These are phyloP conservation scores for Trachymyrmex cornetzi DNA, from an alignment of 1,140 invertebrate species.

Conservation along the genomic window DNA sequence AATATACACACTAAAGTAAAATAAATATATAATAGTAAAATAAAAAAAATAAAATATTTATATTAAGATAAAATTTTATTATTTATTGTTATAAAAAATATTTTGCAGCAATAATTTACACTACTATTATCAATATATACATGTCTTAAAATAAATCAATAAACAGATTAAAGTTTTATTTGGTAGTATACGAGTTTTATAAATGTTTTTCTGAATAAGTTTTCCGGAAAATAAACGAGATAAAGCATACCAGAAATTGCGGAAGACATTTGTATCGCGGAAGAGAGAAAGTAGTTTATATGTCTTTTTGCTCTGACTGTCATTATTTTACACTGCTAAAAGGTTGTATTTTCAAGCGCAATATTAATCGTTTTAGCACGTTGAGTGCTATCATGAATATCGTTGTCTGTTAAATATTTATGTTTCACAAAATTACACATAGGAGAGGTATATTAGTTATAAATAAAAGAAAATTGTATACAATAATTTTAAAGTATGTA, in stretches of 20 bases:
- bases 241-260: constrained; percentile 8
- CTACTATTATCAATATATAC: background rate
- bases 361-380: constrained; percentile 1
- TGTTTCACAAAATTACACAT: background rate
- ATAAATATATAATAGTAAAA: background rate
- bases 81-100: background rate
- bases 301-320: constrained; percentile 9
- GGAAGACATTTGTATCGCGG: background rate
- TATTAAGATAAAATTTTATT: background rate
- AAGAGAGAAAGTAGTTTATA: constrained; percentile 27
- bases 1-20: background rate
- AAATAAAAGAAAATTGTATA: background rate
- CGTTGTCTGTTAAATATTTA: background rate
- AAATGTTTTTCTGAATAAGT: constrained; percentile 13
- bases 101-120: background rate
- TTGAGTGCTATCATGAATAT: background rate
- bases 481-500: background rate
- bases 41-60: background rate
- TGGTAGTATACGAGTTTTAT: background rate
- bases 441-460: background rate
- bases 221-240: constrained; percentile 24
- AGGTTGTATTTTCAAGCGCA: background rate
- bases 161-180: constrained; percentile 7
- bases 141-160: constrained; percentile 2
- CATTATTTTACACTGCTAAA: background rate